These are phyloP conservation scores for Agrochola lota DNA, from an alignment of 2,888 invertebrate species.

Conservation along the genomic window DNA sequence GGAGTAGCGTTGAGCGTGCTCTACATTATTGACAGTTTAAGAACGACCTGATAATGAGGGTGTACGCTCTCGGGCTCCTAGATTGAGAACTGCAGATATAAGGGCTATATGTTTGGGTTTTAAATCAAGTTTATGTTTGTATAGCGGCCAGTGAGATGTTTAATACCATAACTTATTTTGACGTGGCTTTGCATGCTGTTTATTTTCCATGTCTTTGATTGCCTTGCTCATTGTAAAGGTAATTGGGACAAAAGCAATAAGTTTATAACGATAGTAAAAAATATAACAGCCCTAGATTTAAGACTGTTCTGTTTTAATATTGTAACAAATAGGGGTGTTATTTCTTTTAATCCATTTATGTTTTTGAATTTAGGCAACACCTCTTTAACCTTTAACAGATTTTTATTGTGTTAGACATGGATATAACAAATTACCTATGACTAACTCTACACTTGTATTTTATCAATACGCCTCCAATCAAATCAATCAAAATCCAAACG, in stretches of 20 bases:
- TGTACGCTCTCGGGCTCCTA: conserved; percentile 17
- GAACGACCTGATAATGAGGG: conserved; percentile 45
- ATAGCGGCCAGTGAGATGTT: too few relatives aligned
- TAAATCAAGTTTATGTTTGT: background rate
- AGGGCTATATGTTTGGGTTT: conserved; percentile 7
- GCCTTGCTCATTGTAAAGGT: background rate
- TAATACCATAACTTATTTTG: background rate
- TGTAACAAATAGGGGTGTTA: background rate
- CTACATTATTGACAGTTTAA: conserved; percentile 54
- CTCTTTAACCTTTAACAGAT: background rate
- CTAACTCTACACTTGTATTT: conserved; percentile 4
- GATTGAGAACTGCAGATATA: conserved; percentile 15
- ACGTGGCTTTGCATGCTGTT: background rate
- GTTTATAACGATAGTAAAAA: background rate
- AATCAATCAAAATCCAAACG: conserved; percentile 33
- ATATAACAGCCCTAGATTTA: background rate
- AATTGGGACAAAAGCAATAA: background rate
- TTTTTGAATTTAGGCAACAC: background rate
- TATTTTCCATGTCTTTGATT: background rate
- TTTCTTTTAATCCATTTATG: background rate
- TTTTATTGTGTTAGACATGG: conserved; percentile 13
- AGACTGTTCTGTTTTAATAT: background rate
- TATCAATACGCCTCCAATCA: conserved; percentile 29
- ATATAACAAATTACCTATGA: conserved; percentile 16
- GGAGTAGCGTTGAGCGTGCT: conserved; percentile 50